A percentile compares a stretch with the other conserved stretches of the same genome.
phyloP scores from a whole-genome alignment of 2,113 vertebrate genomes.

The Coracopsis vasa region DNA sequence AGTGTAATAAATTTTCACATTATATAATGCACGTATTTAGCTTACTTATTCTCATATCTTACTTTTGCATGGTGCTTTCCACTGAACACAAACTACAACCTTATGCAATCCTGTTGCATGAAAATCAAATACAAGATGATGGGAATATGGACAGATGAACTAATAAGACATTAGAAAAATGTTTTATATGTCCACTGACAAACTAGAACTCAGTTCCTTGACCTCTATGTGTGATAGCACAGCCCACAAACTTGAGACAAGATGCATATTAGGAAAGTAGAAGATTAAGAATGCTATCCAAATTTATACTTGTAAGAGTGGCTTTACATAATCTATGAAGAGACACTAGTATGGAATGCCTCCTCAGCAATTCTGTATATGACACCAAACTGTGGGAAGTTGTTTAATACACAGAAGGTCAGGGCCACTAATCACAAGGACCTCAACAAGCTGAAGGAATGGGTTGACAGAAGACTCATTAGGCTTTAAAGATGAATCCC shows the following conservation, averaged over 20 bases:
- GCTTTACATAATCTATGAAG: background rate
- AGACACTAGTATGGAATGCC: background rate
- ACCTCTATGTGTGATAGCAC: fast-evolving
- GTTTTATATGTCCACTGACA: background rate
- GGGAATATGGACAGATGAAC: background rate
- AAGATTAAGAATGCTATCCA: background rate
- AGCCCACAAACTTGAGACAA: background rate
- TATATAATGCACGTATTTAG: background rate
- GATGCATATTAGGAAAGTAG: background rate
- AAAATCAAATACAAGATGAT: background rate
- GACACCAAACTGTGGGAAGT: background rate
- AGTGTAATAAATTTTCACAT: background rate
- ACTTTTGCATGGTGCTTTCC: background rate
- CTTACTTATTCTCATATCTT: background rate
- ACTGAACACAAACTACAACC: background rate
- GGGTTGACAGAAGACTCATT: background rate
- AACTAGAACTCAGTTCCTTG: background rate
- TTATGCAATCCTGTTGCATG: background rate
- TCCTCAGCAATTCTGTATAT: background rate
- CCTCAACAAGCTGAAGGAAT: background rate
- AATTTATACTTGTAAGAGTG: background rate
- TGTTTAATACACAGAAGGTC: background rate
- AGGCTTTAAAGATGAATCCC: background rate
- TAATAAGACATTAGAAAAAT: background rate
- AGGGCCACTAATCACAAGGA: background rate